Evolutionary conservation across 2,888 invertebrate species (phyloP).

Genomic region (Pristionchus exspectatus): DNA sequence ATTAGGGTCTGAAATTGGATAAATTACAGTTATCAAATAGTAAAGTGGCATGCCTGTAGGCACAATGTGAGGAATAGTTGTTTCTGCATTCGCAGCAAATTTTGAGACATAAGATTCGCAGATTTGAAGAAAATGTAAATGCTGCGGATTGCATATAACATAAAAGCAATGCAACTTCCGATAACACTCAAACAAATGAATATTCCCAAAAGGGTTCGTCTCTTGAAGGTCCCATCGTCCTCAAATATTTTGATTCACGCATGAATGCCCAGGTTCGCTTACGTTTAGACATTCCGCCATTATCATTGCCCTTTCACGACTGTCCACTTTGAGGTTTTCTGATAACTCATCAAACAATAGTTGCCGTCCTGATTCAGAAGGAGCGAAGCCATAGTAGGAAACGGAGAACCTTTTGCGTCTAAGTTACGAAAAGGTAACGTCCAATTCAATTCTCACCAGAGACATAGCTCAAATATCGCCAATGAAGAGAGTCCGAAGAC

Average conservation of each 20-base stretch:
- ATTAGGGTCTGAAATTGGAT: neutral
- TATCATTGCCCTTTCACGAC: neutral
- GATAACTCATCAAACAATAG: neutral
- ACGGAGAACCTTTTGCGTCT: neutral
- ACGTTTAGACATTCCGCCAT: neutral
- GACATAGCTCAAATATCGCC: neutral
- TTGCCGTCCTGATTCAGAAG: neutral
- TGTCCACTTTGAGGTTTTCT: neutral
- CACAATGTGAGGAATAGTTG: neutral
- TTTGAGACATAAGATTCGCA: neutral
- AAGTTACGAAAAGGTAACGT: neutral
- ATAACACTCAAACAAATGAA: neutral
- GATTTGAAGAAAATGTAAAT: neutral
- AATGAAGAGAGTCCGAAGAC: neutral
- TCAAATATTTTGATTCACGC: neutral
- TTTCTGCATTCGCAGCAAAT: neutral
- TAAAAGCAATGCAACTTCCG: neutral
- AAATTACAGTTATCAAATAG: neutral
- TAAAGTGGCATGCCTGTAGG: neutral
- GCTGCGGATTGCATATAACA: neutral
- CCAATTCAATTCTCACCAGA: neutral
- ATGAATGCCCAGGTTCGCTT: neutral
- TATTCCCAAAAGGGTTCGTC: neutral
- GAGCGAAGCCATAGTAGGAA: neutral
- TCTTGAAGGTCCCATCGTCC: neutral